Evolutionary conservation across 2,113 vertebrate species (phyloP), one percentile per base, ranked within the genome.

Genomic region (Pterocles burchelli): DNA sequence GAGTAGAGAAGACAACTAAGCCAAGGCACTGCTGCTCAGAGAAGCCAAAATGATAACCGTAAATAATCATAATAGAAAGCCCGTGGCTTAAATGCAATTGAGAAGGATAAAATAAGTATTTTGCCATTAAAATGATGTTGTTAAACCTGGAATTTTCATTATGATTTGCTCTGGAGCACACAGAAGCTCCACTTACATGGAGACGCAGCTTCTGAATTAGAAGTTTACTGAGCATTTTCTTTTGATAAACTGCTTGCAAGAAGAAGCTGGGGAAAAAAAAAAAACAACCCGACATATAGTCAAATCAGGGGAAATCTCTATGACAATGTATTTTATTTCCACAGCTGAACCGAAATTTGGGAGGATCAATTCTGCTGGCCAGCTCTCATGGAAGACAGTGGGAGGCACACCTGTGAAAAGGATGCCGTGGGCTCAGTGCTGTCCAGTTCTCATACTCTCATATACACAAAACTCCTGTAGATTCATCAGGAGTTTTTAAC

Each of bases 21-120:
- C 92, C 97, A 96, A 98, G 97, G 93, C 92, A 95, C 75, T 92
- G 94, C 80, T 93, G 73, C 89, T 97, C 94, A 89, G 90, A 97
- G 92, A 78, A 96, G 97, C 89, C 93, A 97, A 95, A 96, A 97
- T 95, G 96, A 98, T 97, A 98, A 97, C 86, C 79, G 75, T 95
- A 96, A 96, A 96, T 97, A 95, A 97, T 95, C 79, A 95, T 93
- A 94, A 92, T 81, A 96, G 90, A 93, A 75, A 82, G 52, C 52
- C 89, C 5, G 3, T 84, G 74, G 51, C 71, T 94, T 93, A 91
- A 93, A 95, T 86, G 88, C 85, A 96, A 82, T 88, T 65, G 52
- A 18, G 58, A 85, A 95, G 52, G 70, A 77, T 72, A 91, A 94
- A 77, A 86, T 82, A 74, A 81, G 41, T 71, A 68, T 87, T 85